A percentile compares a stretch with the other conserved stretches of the same genome.
Conservation (phyloP, 1,140 invertebrate genomes). For the Drosophila orosa region DNA sequence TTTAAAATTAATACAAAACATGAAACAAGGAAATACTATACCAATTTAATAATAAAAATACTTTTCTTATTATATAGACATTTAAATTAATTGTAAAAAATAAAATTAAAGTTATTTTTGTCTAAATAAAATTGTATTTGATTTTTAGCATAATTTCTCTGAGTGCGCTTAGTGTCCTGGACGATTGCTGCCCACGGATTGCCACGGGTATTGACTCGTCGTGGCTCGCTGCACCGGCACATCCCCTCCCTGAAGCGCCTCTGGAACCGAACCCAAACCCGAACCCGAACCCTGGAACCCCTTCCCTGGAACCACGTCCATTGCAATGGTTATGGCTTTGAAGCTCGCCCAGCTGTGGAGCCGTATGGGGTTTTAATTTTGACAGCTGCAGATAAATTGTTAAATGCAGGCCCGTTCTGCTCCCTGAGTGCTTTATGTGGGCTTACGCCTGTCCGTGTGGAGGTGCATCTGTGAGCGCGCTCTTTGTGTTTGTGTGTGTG, state of each 20-base stretch:
- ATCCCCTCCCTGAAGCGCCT: not conserved
- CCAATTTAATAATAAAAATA: no score
- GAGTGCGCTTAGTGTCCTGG: conserved; percentile 50
- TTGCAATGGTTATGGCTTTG: conserved; percentile 45
- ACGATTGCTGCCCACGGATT: conserved; percentile 56
- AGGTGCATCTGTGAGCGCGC: conserved; percentile 7
- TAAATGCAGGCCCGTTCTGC: conserved; percentile 79
- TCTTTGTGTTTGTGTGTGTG: conserved; percentile 35
- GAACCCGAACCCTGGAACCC: no score
- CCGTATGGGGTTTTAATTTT: conserved; percentile 83
- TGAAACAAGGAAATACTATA: no score
- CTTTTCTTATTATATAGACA: no score
- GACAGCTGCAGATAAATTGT: conserved; percentile 84
- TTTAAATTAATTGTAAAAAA: not conserved
- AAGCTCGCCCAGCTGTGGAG: conserved; percentile 50
- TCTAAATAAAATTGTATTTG: not conserved
- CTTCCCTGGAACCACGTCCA: conserved; percentile 4
- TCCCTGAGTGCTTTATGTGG: conserved; percentile 79
- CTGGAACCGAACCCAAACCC: not conserved
- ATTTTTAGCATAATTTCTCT: not conserved
- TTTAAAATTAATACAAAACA: not conserved
- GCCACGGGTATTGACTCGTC: conserved; percentile 80
- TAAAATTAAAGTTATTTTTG: not conserved
- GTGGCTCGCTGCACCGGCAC: conserved; percentile 65
- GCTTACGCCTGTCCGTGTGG: conserved; percentile 72